Percentiles rank a stretch among this genome's conserved stretches.
phyloP scores from a whole-genome alignment of 92 coral and sea anemone genomes.

The Porites evermanni region DNA sequence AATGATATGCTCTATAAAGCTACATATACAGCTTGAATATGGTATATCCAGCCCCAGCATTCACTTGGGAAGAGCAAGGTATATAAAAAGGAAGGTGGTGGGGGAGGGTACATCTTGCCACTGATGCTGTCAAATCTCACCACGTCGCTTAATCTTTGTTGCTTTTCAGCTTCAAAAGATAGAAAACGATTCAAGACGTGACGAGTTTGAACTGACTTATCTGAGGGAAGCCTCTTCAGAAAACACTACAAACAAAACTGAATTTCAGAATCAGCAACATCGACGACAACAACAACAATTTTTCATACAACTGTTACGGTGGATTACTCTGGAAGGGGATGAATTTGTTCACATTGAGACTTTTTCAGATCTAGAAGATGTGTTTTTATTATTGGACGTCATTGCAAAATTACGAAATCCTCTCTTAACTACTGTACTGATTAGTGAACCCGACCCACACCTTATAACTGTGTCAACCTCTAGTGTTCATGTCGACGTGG shows the following conservation, averaged over 20 bases:
- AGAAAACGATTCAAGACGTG: background rate
- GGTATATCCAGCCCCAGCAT: too few relatives aligned
- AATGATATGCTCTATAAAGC: too few relatives aligned
- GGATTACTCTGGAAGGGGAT: constrained; percentile 34
- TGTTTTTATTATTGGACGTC: constrained; percentile 17
- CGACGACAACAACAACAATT: background rate
- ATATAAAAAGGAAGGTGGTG: too few relatives aligned
- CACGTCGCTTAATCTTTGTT: background rate
- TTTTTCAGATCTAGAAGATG: background rate
- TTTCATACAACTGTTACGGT: constrained; percentile 6
- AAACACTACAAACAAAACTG: background rate
- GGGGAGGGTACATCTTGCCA: too few relatives aligned
- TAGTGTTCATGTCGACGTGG: constrained; percentile 6
- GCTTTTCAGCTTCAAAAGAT: background rate
- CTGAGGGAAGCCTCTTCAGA: background rate
- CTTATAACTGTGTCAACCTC: constrained; percentile 23
- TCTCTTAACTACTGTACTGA: constrained; percentile 18
- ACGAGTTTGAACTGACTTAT: constrained; percentile 34
- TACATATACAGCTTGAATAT: too few relatives aligned
- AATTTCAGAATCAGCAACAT: background rate
- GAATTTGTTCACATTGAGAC: constrained; percentile 38
- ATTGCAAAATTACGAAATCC: constrained; percentile 30
- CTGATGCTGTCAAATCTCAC: too few relatives aligned
- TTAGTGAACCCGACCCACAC: constrained; percentile 13
- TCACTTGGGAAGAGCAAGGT: too few relatives aligned